Evolutionary conservation across 2,888 invertebrate species (phyloP).

Genomic region (Acleris sparsana): DNA sequence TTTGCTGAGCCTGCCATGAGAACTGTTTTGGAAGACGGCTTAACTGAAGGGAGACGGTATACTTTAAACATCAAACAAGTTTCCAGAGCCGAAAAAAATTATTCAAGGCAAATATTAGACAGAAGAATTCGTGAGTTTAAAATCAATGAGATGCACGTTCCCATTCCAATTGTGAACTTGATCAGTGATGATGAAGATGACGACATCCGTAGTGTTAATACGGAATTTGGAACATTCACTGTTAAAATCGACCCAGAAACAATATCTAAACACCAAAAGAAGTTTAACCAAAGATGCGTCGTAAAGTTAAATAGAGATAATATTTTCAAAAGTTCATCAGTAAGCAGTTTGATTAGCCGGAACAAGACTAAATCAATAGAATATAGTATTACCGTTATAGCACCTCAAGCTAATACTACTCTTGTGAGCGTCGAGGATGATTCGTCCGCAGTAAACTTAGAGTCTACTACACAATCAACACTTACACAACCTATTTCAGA

Average conservation of each 20-base stretch:
- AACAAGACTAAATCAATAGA: slow-evolving; percentile 11
- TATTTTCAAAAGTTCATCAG: slow-evolving; percentile 30
- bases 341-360: slow-evolving; percentile 7
- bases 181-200: slow-evolving; percentile 73
- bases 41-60: slow-evolving; percentile 52
- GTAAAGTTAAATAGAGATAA: slow-evolving; percentile 51
- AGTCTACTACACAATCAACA: not conserved
- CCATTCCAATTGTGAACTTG: slow-evolving; percentile 65
- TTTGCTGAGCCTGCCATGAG: slow-evolving; percentile 60
- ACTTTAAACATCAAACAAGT: slow-evolving; percentile 63
- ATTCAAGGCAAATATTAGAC: slow-evolving; percentile 45
- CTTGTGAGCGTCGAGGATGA: not conserved
- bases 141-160: slow-evolving; percentile 26
- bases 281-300: slow-evolving; percentile 57
- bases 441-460: not conserved
- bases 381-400: not conserved
- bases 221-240: slow-evolving; percentile 64
- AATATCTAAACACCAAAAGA: slow-evolving; percentile 57
- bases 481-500: slow-evolving; percentile 37
- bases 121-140: slow-evolving; percentile 49
- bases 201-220: slow-evolving; percentile 46
- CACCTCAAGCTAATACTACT: slow-evolving; percentile 1
- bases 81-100: slow-evolving; percentile 38
- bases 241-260: slow-evolving; percentile 46
- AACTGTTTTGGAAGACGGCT: slow-evolving; percentile 51